phyloP scores from a whole-genome alignment of 1,140 invertebrate species.

The Drosophila busckii region DNA sequence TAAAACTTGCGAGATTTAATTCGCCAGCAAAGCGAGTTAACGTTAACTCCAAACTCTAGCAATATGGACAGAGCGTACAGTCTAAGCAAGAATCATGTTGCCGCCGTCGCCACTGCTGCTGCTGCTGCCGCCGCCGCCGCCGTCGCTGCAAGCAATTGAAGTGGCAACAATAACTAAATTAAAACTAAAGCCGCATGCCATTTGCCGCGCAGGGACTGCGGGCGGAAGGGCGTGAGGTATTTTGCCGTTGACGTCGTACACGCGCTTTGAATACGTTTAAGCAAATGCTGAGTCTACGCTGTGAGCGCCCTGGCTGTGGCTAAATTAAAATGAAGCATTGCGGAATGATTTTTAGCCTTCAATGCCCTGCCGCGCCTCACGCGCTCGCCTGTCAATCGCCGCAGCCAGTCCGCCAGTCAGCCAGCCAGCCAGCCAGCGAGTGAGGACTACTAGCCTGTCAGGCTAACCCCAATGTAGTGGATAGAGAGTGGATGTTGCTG shows the following conservation, averaged over 20 bases:
- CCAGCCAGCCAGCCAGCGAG: background rate
- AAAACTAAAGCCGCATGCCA: slow-evolving; percentile 54
- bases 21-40: slow-evolving; percentile 19
- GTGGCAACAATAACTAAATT: slow-evolving; percentile 73
- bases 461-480: no score
- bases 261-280: slow-evolving; percentile 74
- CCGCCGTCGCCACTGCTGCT: background rate
- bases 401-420: background rate
- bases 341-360: slow-evolving; percentile 62
- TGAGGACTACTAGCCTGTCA: no score
- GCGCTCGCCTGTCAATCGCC: slow-evolving; percentile 1
- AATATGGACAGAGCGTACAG: background rate
- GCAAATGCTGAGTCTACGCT: slow-evolving; percentile 24
- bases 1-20: slow-evolving; percentile 67
- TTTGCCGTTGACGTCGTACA: slow-evolving; percentile 40
- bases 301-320: slow-evolving; percentile 4
- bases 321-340: slow-evolving; percentile 64
- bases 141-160: slow-evolving; percentile 50
- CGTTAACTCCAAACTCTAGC: no score
- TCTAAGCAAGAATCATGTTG: slow-evolving; percentile 15
- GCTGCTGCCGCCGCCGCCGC: slow-evolving; percentile 11
- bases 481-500: background rate
- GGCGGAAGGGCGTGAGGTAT: background rate
- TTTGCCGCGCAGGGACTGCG: background rate
- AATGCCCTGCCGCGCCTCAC: no score